Evolutionary conservation across 2,888 invertebrate genomes (phyloP).

Genomic region (Drosophila anomalata): DNA sequence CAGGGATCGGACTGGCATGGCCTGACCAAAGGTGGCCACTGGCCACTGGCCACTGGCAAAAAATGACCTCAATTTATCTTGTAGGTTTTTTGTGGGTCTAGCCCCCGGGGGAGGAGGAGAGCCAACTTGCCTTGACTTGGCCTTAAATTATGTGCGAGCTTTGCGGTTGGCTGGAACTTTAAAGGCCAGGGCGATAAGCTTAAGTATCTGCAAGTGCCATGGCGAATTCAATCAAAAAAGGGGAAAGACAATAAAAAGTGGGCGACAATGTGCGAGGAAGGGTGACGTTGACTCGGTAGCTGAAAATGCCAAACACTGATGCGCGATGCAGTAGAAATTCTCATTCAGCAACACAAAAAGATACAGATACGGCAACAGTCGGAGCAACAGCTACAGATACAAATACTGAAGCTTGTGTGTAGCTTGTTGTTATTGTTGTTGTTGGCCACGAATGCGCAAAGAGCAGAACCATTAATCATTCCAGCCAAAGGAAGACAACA

Average conservation of each 20-base stretch:
- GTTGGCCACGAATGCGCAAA: constrained; percentile 66
- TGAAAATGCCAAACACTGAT: constrained; percentile 60
- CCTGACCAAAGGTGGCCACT: constrained; percentile 60
- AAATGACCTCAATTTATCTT: constrained; percentile 84
- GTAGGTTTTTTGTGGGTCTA: constrained; percentile 50
- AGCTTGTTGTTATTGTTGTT: constrained; percentile 32
- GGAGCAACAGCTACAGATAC: constrained; percentile 38
- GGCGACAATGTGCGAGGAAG: constrained; percentile 39
- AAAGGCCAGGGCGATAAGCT: constrained; percentile 33
- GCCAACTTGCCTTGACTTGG: constrained; percentile 36
- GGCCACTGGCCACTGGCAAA: constrained; percentile 55
- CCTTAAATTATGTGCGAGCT: constrained; percentile 38
- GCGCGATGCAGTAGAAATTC: constrained; percentile 60
- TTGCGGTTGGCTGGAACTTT: constrained; percentile 54
- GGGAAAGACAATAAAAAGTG: constrained; percentile 31
- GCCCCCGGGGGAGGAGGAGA: constrained; percentile 12
- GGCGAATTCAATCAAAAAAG: constrained; percentile 71
- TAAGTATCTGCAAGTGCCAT: constrained; percentile 51
- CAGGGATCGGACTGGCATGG: constrained; percentile 44
- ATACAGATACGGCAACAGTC: constrained; percentile 41
- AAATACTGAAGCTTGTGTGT: constrained; percentile 51
- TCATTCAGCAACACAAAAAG: constrained; percentile 47
- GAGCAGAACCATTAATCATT: constrained; percentile 82
- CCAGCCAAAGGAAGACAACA: constrained; percentile 70
- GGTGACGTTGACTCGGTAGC: constrained; percentile 45